A percentile compares a stretch with the other conserved stretches of the same genome.
Evolutionary conservation across 1,140 invertebrate genomes (phyloP).

Genomic region (Drosophila punjabiensis): DNA sequence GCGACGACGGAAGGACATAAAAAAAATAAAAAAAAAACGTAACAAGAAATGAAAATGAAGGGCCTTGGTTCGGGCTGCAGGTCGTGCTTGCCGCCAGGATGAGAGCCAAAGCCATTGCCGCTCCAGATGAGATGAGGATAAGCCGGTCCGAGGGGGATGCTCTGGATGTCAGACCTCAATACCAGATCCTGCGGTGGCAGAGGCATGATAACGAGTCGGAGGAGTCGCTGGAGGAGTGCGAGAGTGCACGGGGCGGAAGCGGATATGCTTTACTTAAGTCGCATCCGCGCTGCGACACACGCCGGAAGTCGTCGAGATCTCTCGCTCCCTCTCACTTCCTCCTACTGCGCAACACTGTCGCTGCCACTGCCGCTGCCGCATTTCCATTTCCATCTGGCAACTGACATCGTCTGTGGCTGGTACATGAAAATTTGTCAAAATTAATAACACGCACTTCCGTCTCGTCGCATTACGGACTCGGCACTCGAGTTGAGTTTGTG

Average conservation of each 20-base stretch:
- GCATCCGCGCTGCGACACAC: conserved; percentile 79
- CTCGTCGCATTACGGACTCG: conserved; percentile 69
- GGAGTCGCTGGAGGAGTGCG: conserved; percentile 2
- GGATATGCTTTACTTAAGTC: conserved; percentile 85
- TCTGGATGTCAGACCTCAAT: conserved; percentile 67
- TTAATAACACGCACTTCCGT: conserved; percentile 84
- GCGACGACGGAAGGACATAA: conserved; percentile 73
- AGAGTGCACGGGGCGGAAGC: conserved; percentile 70
- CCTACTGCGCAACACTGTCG: neutral
- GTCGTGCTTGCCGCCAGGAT: conserved; percentile 27
- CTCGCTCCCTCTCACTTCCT: conserved; percentile 13
- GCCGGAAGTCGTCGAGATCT: conserved; percentile 75
- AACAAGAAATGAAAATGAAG: conserved; percentile 84
- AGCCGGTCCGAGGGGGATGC: conserved; percentile 20
- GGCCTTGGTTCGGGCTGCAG: conserved; percentile 22
- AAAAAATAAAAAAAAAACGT: conserved; percentile 62
- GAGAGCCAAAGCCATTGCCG: conserved; percentile 78
- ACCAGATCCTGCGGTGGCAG: conserved; percentile 40
- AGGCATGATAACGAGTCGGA: conserved; percentile 17
- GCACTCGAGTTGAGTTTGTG: conserved; percentile 26
- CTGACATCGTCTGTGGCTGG: conserved; percentile 48
- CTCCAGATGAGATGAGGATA: conserved; percentile 53
- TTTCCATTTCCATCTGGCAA: conserved; percentile 51
- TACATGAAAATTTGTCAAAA: conserved; percentile 85
- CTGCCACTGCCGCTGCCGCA: conserved; percentile 17